Evolutionary conservation across 2,113 vertebrate species (phyloP).

Genomic region (Clarias magur): DNA sequence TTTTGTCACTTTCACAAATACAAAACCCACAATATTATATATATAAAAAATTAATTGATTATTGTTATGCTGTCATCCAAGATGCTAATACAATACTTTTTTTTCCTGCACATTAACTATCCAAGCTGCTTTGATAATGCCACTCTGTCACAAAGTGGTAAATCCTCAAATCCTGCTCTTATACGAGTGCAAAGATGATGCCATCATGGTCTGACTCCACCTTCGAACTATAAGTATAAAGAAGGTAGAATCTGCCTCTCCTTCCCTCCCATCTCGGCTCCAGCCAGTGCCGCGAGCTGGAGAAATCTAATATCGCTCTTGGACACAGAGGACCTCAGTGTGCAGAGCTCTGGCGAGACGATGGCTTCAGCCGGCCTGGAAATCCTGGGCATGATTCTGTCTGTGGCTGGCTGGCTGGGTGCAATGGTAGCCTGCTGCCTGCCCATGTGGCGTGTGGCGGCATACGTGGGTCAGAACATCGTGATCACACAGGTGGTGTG

Average conservation of each 20-base stretch:
- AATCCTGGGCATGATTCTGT: slow-evolving; percentile 76
- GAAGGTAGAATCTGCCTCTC: slow-evolving; percentile 69
- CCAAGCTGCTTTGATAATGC: neutral
- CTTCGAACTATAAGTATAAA: slow-evolving; percentile 75
- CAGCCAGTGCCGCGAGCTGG: slow-evolving; percentile 54
- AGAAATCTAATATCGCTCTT: slow-evolving; percentile 70
- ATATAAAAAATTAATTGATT: neutral
- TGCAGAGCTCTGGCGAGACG: slow-evolving; percentile 6
- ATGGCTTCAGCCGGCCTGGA: slow-evolving; percentile 76
- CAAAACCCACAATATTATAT: neutral
- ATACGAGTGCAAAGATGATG: slow-evolving; percentile 63
- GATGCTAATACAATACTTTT: neutral
- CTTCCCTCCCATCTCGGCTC: slow-evolving; percentile 28
- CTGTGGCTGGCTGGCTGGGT: slow-evolving; percentile 77
- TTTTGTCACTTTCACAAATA: neutral
- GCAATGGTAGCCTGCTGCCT: slow-evolving; percentile 77
- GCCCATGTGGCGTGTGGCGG: slow-evolving; percentile 79
- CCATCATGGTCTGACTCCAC: slow-evolving; percentile 74
- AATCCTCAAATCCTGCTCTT: slow-evolving; percentile 12
- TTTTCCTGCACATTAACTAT: neutral
- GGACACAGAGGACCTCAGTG: slow-evolving; percentile 37
- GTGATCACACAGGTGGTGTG: slow-evolving; percentile 80
- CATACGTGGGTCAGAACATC: slow-evolving; percentile 78
- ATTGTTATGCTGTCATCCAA: neutral
- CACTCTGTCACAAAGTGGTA: neutral